Evolutionary conservation across 2,113 vertebrate genomes (phyloP).

Genomic region (Clupea harengus): DNA sequence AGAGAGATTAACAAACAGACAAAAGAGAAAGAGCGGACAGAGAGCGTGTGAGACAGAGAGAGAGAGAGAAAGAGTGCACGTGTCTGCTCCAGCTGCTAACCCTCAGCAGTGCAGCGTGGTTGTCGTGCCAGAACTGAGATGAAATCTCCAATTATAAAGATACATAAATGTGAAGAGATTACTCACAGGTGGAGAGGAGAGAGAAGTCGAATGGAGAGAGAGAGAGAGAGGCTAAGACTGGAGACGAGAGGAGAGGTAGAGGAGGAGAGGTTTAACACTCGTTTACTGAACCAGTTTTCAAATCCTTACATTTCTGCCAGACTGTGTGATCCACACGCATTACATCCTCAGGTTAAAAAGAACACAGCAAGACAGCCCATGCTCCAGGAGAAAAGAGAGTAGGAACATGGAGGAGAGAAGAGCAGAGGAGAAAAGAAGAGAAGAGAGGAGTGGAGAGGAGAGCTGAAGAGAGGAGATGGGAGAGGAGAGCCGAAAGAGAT

Average conservation of each 20-base stretch:
- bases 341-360: too few species aligned
- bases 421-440: background rate
- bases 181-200: conserved; percentile 12
- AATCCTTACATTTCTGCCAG: too few species aligned
- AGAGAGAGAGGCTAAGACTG: background rate
- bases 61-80: background rate
- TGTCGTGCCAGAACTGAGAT: conserved; percentile 33
- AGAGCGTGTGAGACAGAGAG: background rate
- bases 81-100: conserved; percentile 29
- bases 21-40: background rate
- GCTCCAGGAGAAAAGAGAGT: too few species aligned
- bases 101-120: conserved; percentile 25
- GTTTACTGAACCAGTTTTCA: too few species aligned
- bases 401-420: background rate
- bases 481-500: background rate
- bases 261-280: too few species aligned
- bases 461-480: too few species aligned
- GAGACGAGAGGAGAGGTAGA: background rate
- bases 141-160: conserved; percentile 44
- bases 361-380: too few species aligned
- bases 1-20: background rate
- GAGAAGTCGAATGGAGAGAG: too few species aligned
- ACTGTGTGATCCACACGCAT: too few species aligned
- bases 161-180: conserved; percentile 33
- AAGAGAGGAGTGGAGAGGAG: background rate